Evolutionary conservation across 2,113 vertebrate species (phyloP).

Genomic region (Craseonycteris thonglongyai): DNA sequence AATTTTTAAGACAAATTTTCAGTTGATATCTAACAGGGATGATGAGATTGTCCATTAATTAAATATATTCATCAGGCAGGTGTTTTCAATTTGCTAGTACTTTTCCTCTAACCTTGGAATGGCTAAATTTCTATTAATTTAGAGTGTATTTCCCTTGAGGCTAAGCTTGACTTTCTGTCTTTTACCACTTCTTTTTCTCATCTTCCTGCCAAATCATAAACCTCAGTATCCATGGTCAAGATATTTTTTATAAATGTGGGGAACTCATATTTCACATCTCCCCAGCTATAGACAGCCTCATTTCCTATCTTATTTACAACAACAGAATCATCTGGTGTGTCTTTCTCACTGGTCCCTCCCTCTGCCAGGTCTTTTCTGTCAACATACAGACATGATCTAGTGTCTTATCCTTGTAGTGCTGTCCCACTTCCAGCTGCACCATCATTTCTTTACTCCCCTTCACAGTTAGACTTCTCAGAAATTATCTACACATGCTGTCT

Average conservation of each 20-base stretch:
- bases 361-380: not conserved
- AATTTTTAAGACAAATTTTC: not conserved
- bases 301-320: not conserved
- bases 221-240: not conserved
- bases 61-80: not conserved
- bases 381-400: not conserved
- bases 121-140: not conserved
- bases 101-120: not conserved
- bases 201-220: not conserved
- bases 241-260: not conserved
- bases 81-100: not conserved
- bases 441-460: not conserved
- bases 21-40: not conserved
- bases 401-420: not conserved
- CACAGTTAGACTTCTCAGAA: not conserved
- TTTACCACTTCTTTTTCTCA: not conserved
- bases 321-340: not conserved
- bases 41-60: not conserved
- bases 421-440: not conserved
- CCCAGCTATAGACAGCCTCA: not conserved
- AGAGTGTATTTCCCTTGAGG: not conserved
- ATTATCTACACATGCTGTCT: not conserved
- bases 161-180: not conserved
- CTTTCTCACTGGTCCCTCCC: not conserved
- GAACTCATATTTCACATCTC: not conserved